A percentile compares a stretch with the other conserved stretches of the same genome.
Evolutionary conservation across 2,888 invertebrate genomes (phyloP).

Genomic region (Thyatira batis): DNA sequence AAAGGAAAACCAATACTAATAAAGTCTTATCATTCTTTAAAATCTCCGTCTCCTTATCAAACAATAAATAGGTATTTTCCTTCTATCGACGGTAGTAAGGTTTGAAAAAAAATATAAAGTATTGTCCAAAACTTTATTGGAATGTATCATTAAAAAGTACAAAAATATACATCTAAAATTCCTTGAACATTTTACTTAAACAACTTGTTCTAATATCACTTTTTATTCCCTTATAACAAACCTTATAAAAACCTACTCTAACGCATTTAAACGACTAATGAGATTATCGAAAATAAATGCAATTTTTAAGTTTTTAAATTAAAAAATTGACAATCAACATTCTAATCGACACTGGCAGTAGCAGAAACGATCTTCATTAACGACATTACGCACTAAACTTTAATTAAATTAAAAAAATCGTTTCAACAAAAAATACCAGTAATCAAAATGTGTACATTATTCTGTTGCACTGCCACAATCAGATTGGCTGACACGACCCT

Average conservation of each 20-base stretch:
- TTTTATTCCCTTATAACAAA: neutral
- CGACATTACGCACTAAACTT: too few relatives aligned
- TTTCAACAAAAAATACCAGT: neutral
- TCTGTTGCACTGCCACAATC: neutral
- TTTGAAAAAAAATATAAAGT: neutral
- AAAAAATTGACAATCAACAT: neutral
- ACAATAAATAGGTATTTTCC: too few relatives aligned
- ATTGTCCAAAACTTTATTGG: neutral
- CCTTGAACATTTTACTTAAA: neutral
- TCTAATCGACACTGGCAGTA: too few relatives aligned
- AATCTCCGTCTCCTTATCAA: too few relatives aligned
- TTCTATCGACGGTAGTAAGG: too few relatives aligned
- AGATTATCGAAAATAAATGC: neutral
- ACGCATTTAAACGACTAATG: neutral
- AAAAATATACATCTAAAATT: neutral
- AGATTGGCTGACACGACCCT: conserved; percentile 2
- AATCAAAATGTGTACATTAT: neutral
- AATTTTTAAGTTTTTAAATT: neutral
- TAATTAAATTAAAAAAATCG: neutral
- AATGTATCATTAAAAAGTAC: neutral
- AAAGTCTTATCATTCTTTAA: too few relatives aligned
- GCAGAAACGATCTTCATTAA: too few relatives aligned
- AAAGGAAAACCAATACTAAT: too few relatives aligned
- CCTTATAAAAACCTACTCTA: neutral
- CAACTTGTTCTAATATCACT: neutral